Conservation (phyloP, 2,888 invertebrate genomes). For the Octodonta nipae region DNA sequence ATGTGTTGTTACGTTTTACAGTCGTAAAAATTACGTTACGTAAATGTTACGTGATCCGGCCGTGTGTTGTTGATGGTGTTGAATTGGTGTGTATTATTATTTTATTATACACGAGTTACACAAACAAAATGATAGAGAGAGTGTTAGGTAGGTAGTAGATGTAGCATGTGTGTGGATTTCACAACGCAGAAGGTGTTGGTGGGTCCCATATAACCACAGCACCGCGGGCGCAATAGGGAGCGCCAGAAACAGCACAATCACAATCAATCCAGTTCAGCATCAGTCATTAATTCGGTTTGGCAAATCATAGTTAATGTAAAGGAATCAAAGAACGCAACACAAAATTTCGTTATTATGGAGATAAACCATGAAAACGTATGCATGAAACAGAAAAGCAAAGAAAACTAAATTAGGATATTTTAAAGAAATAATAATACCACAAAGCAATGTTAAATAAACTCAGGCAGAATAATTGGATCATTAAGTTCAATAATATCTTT, state of each 20-base stretch:
- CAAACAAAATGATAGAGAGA: too few relatives aligned
- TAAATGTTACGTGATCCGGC: constrained; percentile 11
- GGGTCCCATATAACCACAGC: constrained; percentile 25
- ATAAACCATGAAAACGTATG: constrained; percentile 29
- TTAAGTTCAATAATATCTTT: too few relatives aligned
- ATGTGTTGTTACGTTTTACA: constrained; percentile 17
- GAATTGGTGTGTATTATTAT: constrained; percentile 12
- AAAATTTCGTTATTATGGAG: constrained; percentile 11
- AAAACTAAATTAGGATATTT: constrained; percentile 17
- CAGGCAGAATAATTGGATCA: too few relatives aligned
- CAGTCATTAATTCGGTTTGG: too few relatives aligned
- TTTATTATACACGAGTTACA: too few relatives aligned
- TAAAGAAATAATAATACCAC: too few relatives aligned
- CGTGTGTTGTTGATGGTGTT: constrained; percentile 10
- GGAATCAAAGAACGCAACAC: constrained; percentile 14
- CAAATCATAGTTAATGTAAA: too few relatives aligned
- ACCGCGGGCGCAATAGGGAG: constrained; percentile 21
- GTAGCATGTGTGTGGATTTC: too few relatives aligned
- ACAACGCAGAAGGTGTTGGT: constrained; percentile 26
- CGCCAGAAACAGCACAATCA: too few relatives aligned
- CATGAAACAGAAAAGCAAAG: constrained; percentile 36
- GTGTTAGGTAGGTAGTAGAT: too few relatives aligned
- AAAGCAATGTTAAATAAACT: too few relatives aligned
- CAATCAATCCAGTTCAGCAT: too few relatives aligned
- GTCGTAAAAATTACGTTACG: constrained; percentile 6